These are phyloP conservation scores for Punctoribates punctum DNA, from an alignment of 2,888 invertebrate species.

Conservation along the genomic window DNA sequence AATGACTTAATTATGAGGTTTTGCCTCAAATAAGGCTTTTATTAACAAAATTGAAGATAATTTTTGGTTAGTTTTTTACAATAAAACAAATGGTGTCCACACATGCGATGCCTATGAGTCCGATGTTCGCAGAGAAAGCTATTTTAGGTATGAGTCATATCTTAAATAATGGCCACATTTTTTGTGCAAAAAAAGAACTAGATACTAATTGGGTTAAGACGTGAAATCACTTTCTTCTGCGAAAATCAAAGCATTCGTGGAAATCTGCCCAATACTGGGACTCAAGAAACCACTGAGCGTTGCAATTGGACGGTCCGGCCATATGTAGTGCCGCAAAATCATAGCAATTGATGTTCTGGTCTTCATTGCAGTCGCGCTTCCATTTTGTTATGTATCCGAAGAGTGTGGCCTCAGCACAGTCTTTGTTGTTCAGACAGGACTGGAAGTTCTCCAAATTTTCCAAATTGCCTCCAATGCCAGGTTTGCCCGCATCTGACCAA, in stretches of 20 bases:
- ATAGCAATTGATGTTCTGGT: conserved; percentile 45
- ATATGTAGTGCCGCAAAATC: conserved; percentile 49
- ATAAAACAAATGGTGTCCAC: no score
- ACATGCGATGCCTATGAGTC: no score
- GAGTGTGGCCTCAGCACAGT: conserved; percentile 70
- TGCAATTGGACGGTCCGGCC: conserved; percentile 46
- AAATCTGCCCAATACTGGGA: conserved; percentile 48
- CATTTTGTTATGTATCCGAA: conserved; percentile 68
- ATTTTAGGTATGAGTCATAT: no score
- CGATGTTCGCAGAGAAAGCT: no score
- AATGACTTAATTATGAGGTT: no score
- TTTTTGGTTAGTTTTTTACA: no score
- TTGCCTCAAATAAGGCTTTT: no score
- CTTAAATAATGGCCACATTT: no score
- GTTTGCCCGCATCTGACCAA: conserved; percentile 75
- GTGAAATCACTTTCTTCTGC: conserved; percentile 19
- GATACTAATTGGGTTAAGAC: background rate
- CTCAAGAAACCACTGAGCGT: conserved; percentile 43
- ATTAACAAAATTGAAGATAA: no score
- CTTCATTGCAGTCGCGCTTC: conserved; percentile 47
- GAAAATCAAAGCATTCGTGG: conserved; percentile 45
- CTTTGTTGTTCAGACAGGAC: conserved; percentile 69
- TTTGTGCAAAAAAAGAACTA: no score
- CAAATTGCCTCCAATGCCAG: conserved; percentile 52
- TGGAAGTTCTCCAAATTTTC: conserved; percentile 58